These are phyloP conservation scores for Buphagus erythrorhynchus DNA, from an alignment of 2,797 vertebrate species.

Conservation along the genomic window DNA sequence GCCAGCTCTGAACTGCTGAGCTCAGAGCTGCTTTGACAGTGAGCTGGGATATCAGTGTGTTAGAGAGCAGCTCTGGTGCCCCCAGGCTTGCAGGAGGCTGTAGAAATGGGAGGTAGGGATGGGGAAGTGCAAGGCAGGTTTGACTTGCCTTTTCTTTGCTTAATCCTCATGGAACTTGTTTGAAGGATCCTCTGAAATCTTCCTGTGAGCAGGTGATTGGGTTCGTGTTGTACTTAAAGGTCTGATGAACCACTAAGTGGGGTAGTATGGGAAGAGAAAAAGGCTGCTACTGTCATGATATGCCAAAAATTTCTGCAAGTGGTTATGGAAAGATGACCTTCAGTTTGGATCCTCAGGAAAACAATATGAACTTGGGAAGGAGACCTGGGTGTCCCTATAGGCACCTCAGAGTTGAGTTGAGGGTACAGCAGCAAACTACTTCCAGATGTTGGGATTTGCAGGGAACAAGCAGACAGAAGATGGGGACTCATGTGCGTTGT, in stretches of 20 bases:
- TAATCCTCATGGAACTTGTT: not conserved
- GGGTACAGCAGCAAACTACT: not conserved
- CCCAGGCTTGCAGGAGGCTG: not conserved
- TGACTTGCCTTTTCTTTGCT: not conserved
- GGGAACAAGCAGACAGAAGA: not conserved
- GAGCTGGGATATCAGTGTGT: not conserved
- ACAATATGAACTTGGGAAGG: not conserved
- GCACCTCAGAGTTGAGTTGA: not conserved
- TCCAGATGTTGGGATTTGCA: not conserved
- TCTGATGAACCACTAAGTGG: not conserved
- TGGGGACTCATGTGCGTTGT: rapidly evolving
- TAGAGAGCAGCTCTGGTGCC: not conserved
- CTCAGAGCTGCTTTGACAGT: not conserved
- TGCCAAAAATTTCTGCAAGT: not conserved
- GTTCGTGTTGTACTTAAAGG: not conserved
- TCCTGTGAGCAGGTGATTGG: not conserved
- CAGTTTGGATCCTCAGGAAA: not conserved
- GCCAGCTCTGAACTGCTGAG: not conserved
- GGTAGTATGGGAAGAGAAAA: not conserved
- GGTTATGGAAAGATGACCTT: not conserved
- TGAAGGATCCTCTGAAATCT: not conserved
- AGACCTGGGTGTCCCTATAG: not conserved
- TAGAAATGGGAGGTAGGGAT: not conserved
- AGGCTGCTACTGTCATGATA: not conserved
- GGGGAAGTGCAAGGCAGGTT: not conserved